Conservation (phyloP, 2,888 invertebrate species). For the Portevinia maculata region DNA sequence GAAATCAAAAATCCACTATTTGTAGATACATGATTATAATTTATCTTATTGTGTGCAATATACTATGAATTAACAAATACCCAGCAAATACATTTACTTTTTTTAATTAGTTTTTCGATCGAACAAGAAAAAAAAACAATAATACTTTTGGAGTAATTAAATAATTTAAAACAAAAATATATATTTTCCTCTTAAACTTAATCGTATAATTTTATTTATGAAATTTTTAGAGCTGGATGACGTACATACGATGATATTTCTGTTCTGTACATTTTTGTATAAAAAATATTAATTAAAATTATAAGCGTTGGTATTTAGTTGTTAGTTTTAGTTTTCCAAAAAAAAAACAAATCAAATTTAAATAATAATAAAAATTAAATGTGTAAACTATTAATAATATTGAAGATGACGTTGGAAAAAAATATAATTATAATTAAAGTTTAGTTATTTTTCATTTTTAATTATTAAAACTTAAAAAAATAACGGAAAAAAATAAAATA, state of each 20-base stretch:
- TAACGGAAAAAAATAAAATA: conserved; percentile 37
- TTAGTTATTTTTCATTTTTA: conserved; percentile 71
- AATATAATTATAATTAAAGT: conserved; percentile 52
- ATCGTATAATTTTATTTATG: conserved; percentile 29
- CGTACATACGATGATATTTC: conserved; percentile 60
- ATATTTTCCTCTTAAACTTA: conserved; percentile 8
- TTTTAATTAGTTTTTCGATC: conserved; percentile 6
- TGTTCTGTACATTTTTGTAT: conserved; percentile 70
- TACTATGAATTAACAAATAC: conserved; percentile 61
- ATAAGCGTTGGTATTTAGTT: conserved; percentile 71
- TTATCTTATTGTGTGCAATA: conserved; percentile 71
- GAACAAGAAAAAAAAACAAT: background rate
- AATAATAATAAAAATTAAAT: conserved; percentile 49
- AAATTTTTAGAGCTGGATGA: conserved; percentile 60
- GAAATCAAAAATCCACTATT: conserved; percentile 38
- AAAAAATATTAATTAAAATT: conserved; percentile 60
- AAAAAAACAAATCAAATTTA: conserved; percentile 18
- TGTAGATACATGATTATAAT: conserved; percentile 68
- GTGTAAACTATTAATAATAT: conserved; percentile 71
- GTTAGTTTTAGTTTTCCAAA: conserved; percentile 67
- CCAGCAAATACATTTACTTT: conserved; percentile 36
- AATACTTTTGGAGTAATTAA: background rate
- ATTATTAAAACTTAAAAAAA: conserved; percentile 46
- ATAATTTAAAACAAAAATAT: background rate
- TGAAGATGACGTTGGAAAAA: conserved; percentile 15